Evolutionary conservation across 2,113 vertebrate species (phyloP), one percentile per base, ranked within the genome.

Genomic region (Gallinago jamesoni): DNA sequence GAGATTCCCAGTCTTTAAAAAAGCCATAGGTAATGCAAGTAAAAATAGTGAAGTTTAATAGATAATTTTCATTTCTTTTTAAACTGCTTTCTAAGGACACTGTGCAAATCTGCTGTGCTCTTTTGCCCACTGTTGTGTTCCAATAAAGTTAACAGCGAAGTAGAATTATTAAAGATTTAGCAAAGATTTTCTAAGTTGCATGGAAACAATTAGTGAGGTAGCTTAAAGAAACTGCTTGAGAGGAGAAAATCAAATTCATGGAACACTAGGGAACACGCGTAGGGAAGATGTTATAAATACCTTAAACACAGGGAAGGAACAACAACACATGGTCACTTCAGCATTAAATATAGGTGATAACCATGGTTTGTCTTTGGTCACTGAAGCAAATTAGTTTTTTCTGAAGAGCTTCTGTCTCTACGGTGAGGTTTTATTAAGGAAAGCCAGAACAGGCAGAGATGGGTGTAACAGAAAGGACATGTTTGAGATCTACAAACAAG

Each of bases 401-500:
- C 55, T 85, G 55, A 62, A 91, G 73, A 66, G 4, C 6, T 8
- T 72, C 31, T 50, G 19, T 57, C 16, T n/a, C 30, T 56, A 1
- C 19, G 24, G 30, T 25, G 37, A 55, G 9, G 37, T 83, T 76
- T 90, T 73, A 47, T 55, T 83, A 70, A 70, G 11, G 2, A 30
- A 60, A 56, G 17, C 14, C 74, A 56, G 74, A 84, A 94, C 37
- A 41, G 50, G 37, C 52, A 47, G 17, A 85, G 31, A 31, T 48
- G 21, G 23, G 17, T 83, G 28, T 79, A 93, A 90, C 22, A 90
- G 50, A 79, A 90, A 82, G 43, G 68, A 59, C 43, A 28, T 25
- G 22, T 57, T 73, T 66, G 85, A 94, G 24, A 89, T 87, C 86
- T 63, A 64, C 80, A 93, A 91, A 73, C 56, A 88, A 86, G 50